Conservation (phyloP, 2,797 vertebrate genomes). For the Silurus aristotelis region DNA sequence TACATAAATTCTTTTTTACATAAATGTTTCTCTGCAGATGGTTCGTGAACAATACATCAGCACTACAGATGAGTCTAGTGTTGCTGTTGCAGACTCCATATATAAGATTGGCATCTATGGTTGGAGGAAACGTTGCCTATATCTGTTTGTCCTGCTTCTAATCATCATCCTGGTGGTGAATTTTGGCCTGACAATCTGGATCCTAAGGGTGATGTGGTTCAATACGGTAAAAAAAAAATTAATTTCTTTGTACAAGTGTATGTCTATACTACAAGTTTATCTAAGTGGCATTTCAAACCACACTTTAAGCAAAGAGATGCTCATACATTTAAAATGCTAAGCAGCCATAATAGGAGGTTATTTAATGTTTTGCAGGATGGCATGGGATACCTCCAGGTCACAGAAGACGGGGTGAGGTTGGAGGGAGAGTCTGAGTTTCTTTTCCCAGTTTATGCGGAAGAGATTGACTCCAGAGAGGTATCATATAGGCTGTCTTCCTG, state of each 20-base stretch:
- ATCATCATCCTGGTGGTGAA: conserved; percentile 89
- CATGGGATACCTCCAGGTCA: conserved; percentile 89
- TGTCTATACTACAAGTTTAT: not conserved
- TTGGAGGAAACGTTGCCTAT: conserved; percentile 96
- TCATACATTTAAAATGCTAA: not conserved
- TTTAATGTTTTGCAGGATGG: conserved; percentile 77
- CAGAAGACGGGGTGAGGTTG: conserved; percentile 84
- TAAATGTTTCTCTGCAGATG: conserved; percentile 77
- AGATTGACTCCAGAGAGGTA: conserved; percentile 93
- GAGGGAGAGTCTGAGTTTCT: conserved; percentile 96
- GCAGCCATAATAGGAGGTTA: not conserved
- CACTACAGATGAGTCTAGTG: conserved; percentile 77
- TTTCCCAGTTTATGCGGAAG: conserved; percentile 88
- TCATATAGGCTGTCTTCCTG: conserved; percentile 49
- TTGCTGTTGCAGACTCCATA: conserved; percentile 73
- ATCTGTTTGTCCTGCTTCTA: conserved; percentile 89
- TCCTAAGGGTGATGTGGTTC: conserved; percentile 97
- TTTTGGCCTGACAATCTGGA: conserved; percentile 92
- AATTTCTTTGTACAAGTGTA: no score
- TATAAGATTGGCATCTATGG: conserved; percentile 95
- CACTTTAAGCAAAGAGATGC: not conserved
- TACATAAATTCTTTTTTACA: not conserved
- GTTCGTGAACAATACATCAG: conserved; percentile 88
- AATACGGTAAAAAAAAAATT: conserved; percentile 78
- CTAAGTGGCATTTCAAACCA: not conserved